Evolutionary conservation across 2,113 vertebrate species (phyloP), one percentile per base, ranked within the genome.

Genomic region (Thomomys bottae): DNA sequence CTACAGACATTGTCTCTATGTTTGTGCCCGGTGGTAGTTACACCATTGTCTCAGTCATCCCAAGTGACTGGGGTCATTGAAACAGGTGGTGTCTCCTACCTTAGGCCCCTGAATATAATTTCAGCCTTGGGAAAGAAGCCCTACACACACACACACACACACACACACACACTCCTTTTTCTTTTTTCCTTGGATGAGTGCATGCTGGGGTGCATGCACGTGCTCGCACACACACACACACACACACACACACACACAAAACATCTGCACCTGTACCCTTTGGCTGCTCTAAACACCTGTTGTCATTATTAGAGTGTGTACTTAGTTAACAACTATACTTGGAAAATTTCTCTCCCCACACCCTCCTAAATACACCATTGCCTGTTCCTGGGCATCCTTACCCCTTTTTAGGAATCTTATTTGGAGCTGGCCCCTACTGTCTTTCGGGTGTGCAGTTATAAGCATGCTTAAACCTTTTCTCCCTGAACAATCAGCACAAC

Each of bases 261-360:
- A 14, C 12, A 8, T 6, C 3, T 6, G 20, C 67, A 20, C n/a
- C 10, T 14, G 10, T 7, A 10, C 4, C 54, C 72, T 34, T 18
- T 21, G 76, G n/a, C 45, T 94, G 10, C 72, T 42, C 0, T 59
- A 17, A 18, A 42, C n/a, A 32, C 32, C 30, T 1, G 54, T 24
- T 57, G 63, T 82, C n/a, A 0, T 6, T 5, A 0, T 45, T 7
- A 1, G 49, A 70, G 15, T 23, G 1, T 3, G 1, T 32, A 17
- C 32, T 36, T 8, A 24, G 4, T n/a, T 10, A 9, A 7, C 5
- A 81, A 6, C 36, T 34, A 9, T 63, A 54, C 54, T 84, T 4
- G 9, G 64, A 73, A 73, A 49, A 34, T n/a, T 63, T 42, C 12
- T 28, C 20, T 1, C 49, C 64, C 54, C 63, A 23, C 26, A 18